Percentiles rank a stretch among this genome's conserved stretches.
phyloP scores from a whole-genome alignment of 2,888 invertebrate genomes.

The Rhingia rostrata region DNA sequence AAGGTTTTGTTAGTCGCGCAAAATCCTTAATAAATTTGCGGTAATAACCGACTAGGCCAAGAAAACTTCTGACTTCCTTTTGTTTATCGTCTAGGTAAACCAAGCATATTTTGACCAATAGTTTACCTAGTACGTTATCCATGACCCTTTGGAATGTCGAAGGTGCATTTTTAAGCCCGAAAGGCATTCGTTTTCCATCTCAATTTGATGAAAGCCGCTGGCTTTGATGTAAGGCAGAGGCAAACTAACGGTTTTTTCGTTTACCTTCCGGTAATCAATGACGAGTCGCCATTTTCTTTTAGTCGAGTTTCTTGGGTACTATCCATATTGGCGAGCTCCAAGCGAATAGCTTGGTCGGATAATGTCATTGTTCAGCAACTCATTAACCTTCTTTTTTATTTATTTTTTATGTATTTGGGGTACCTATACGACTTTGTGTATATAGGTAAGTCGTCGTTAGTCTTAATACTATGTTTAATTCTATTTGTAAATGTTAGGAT shows the following conservation, averaged over 20 bases:
- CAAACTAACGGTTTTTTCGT: not conserved
- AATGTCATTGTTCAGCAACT: not conserved
- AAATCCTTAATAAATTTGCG: slow-evolving; percentile 1
- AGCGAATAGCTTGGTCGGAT: not conserved
- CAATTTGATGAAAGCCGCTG: slow-evolving; percentile 10
- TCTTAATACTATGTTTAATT: slow-evolving; percentile 4
- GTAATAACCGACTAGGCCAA: not conserved
- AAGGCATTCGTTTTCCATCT: slow-evolving; percentile 18
- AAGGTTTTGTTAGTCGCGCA: not conserved
- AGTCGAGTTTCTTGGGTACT: not conserved
- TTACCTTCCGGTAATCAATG: slow-evolving; percentile 1
- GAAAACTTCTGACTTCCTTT: no score
- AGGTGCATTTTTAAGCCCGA: slow-evolving; percentile 20
- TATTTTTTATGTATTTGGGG: slow-evolving; percentile 1
- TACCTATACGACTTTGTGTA: slow-evolving; percentile 16
- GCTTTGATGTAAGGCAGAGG: no score
- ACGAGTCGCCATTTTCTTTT: slow-evolving; percentile 1
- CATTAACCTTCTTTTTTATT: not conserved
- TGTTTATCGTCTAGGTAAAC: slow-evolving; percentile 25
- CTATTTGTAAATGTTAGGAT: slow-evolving; percentile 12
- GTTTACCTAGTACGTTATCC: no score
- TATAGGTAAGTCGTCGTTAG: no score
- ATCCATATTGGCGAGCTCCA: not conserved
- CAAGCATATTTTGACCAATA: slow-evolving; percentile 3
- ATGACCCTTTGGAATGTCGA: slow-evolving; percentile 28